Percentiles rank a stretch among this genome's conserved stretches.
phyloP scores from a whole-genome alignment of 2,113 vertebrate species.

The Saguinus imperator region DNA sequence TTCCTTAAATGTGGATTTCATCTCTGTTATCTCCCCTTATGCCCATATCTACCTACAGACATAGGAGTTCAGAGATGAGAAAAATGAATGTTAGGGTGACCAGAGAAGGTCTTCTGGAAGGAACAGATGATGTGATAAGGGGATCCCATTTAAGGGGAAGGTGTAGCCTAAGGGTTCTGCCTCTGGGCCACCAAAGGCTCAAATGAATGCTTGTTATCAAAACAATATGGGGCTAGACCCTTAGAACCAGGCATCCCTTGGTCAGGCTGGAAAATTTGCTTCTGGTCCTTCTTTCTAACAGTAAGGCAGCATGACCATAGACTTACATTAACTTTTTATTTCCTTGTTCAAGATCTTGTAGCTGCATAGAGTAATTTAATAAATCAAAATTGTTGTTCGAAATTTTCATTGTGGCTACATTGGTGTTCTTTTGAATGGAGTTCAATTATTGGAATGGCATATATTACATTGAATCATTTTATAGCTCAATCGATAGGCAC shows the following conservation, averaged over 20 bases:
- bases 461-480: constrained; percentile 80
- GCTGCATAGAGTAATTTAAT: constrained; percentile 63
- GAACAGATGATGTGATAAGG: neutral
- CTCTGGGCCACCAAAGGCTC: neutral
- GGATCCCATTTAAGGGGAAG: neutral
- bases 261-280: neutral
- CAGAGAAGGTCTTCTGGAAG: neutral
- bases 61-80: neutral
- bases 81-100: neutral
- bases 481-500: constrained; percentile 78
- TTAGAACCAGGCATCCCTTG: neutral
- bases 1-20: neutral
- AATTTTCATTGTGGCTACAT: constrained; percentile 44
- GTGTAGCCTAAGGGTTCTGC: neutral
- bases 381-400: constrained; percentile 64
- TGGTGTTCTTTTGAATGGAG: constrained; percentile 75
- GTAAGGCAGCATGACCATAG: neutral
- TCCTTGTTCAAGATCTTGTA: constrained; percentile 62
- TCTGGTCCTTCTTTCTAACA: neutral
- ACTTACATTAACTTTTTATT: constrained; percentile 39
- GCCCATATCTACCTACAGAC: neutral
- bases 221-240: neutral
- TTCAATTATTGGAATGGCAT: constrained; percentile 80
- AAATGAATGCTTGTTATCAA: neutral
- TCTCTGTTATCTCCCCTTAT: neutral